Evolutionary conservation across 1,140 invertebrate genomes (phyloP), one percentile per base, ranked within the genome.

Genomic region (Himalopsyche phryganea): DNA sequence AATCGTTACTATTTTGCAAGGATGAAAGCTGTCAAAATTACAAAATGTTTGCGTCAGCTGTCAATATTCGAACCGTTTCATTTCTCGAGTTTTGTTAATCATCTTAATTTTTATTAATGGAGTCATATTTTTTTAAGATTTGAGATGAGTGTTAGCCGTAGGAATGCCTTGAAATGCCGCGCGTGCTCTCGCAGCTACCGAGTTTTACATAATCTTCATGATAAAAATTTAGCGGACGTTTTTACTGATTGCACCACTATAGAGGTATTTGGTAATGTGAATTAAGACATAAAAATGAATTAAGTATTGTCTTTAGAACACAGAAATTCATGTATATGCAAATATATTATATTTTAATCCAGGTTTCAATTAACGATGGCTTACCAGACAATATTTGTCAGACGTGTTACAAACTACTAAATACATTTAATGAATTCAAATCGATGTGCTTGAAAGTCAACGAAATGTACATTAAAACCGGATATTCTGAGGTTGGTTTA

Each of bases 401-500:
- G 32, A 33, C 42, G 33, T 53, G 51, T 32, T 33, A 35, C 10
- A 53, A 44, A 13, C 1, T 53, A 28, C 32, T 53, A 17, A 45
- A 53, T 15, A 44, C 51, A 1, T 45, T 53, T 45, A 15, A 45
- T 44, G n/a, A 20, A 45, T 53, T 53, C 15, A 53, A 53, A 45
- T 10, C 33, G 20, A 28, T 28, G 19, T 53, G 51, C 19, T 35
- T 53, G 18, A 53, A 53, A 45, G 19, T 41, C 11, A 15, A 53
- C n/a, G 28, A 28, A 35, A 19, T 35, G 17, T 18, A 44, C 19
- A 17, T 44, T 44, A 41, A 45, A 33, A 53, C 32, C 5, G 14
- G 6, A 32, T 17, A 32, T 6, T 28, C 33, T 42, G 15, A 32
- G 23, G 23, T 53, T 18, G 45, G 38, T 50, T 36, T 50, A 17